phyloP scores from a whole-genome alignment of 1,140 invertebrate genomes.

The Formica selysi region DNA sequence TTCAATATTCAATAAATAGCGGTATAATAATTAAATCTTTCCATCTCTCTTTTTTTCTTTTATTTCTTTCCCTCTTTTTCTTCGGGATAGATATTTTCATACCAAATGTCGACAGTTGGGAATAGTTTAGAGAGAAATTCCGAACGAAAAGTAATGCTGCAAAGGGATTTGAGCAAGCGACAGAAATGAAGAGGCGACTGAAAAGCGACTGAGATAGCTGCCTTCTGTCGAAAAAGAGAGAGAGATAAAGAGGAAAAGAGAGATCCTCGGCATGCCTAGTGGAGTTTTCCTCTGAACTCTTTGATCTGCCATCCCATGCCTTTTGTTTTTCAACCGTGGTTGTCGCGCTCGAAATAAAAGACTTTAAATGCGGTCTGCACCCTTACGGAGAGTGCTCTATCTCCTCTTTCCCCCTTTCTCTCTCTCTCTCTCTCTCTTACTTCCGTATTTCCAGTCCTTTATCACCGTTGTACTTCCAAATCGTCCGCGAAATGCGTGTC shows the following conservation, averaged over 20 bases:
- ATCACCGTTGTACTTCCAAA: conserved; percentile 62
- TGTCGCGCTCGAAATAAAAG: conserved; percentile 74
- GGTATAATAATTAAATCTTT: neutral
- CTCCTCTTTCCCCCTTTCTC: neutral
- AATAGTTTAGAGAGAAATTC: conserved; percentile 9
- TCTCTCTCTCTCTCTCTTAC: conserved; percentile 12
- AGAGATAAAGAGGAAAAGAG: conserved; percentile 15
- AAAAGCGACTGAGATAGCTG: conserved; percentile 17
- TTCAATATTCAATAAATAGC: neutral
- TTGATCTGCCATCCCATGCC: conserved; percentile 73
- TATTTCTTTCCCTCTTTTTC: neutral
- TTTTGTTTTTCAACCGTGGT: conserved; percentile 76
- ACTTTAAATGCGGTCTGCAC: conserved; percentile 69
- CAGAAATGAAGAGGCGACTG: conserved; percentile 52
- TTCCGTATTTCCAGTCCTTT: conserved; percentile 49
- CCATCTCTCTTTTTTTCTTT: no score
- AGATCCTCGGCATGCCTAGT: conserved; percentile 43
- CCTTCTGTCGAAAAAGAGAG: neutral
- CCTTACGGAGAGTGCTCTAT: neutral
- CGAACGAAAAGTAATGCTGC: conserved; percentile 2
- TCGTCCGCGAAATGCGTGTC: conserved; percentile 63
- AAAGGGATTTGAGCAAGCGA: conserved; percentile 1
- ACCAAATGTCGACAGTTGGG: neutral
- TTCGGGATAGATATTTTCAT: neutral
- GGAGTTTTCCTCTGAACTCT: conserved; percentile 68